These are phyloP conservation scores for Aurelia sp. DNA, from an alignment of 30 jellyfish, hydroid and myxozoan species.

Conservation along the genomic window DNA sequence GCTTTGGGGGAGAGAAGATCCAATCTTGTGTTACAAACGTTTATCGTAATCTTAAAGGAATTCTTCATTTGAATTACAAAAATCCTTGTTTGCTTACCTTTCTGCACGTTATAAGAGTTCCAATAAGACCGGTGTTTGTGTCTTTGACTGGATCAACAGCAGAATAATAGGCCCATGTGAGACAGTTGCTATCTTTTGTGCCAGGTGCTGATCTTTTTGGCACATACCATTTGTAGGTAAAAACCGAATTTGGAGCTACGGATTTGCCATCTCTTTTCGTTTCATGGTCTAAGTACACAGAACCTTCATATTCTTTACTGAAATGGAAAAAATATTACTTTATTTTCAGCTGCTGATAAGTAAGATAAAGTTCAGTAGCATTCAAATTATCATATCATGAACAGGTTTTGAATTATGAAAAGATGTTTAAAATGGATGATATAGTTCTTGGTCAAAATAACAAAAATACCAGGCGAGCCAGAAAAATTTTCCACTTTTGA, in stretches of 20 bases:
- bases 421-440: no score
- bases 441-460: no score
- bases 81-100: slow-evolving; percentile 21
- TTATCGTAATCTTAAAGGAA: no score
- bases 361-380: no score
- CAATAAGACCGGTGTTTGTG: slow-evolving; percentile 69
- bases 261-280: slow-evolving; percentile 9
- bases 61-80: no score
- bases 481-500: no score
- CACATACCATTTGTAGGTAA: slow-evolving; percentile 57
- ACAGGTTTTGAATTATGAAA: no score
- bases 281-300: slow-evolving; percentile 37
- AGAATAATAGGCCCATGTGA: slow-evolving; percentile 76
- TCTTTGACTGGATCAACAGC: slow-evolving; percentile 70
- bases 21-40: no score
- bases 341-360: no score
- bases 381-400: no score
- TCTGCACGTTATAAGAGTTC: slow-evolving; percentile 73
- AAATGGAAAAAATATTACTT: background rate
- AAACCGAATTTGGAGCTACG: slow-evolving; percentile 44
- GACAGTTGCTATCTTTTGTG: slow-evolving; percentile 49
- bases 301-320: slow-evolving; percentile 69
- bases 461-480: no score
- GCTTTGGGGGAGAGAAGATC: no score
- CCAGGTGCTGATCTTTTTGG: slow-evolving; percentile 75